Percentiles rank a stretch among this genome's conserved stretches.
Evolutionary conservation across 2,113 vertebrate species (phyloP).

Genomic region (Prolemur simus): DNA sequence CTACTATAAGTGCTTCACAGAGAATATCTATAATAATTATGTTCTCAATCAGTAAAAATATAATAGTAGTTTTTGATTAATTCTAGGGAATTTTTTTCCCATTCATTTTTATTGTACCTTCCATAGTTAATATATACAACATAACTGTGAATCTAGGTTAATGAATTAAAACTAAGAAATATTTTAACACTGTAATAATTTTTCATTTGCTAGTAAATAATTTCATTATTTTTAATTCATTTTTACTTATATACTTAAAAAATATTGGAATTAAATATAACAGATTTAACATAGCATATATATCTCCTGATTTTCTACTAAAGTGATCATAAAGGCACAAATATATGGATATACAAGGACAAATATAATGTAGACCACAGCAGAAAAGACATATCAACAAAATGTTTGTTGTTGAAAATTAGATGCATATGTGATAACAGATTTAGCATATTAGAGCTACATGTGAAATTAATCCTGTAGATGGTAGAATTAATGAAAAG

Average conservation of each 20-base stretch:
- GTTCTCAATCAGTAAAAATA: background rate
- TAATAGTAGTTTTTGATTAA: background rate
- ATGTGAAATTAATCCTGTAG: background rate
- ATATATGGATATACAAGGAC: background rate
- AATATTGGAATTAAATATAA: background rate
- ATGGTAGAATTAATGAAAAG: background rate
- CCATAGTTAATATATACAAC: background rate
- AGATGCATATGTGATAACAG: background rate
- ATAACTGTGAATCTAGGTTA: background rate
- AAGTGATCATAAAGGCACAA: background rate
- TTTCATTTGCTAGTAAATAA: background rate
- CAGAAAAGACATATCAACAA: background rate
- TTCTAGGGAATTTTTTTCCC: background rate
- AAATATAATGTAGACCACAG: background rate
- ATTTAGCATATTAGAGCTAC: background rate
- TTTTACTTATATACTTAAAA: background rate
- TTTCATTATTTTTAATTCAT: background rate
- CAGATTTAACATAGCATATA: background rate
- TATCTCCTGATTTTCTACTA: background rate
- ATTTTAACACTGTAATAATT: background rate
- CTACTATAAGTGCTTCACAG: background rate
- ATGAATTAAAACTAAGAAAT: background rate
- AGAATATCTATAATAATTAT: background rate
- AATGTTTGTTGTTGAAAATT: background rate
- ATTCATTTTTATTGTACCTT: background rate